Evolutionary conservation across 2,797 vertebrate species (phyloP).

Genomic region (Pseudotriccus pelzelni): DNA sequence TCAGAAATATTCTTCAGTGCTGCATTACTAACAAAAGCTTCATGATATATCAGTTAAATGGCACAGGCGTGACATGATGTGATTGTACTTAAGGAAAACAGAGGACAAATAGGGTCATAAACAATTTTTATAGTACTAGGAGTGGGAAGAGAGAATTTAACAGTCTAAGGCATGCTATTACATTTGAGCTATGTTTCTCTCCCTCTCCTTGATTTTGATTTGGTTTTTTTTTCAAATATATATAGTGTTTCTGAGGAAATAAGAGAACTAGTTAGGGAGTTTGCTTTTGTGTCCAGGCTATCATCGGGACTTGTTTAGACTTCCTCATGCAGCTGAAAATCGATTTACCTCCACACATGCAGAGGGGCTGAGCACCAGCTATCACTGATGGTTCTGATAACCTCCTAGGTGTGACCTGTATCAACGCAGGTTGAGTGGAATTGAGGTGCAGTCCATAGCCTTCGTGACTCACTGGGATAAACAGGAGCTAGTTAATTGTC

Average conservation of each 20-base stretch:
- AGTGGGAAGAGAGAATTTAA: not conserved
- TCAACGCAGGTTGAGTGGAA: not conserved
- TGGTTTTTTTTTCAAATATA: not conserved
- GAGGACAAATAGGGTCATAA: not conserved
- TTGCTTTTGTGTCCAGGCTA: not conserved
- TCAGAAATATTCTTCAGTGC: not conserved
- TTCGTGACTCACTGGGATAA: not conserved
- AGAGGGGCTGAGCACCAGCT: not conserved
- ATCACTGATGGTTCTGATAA: not conserved
- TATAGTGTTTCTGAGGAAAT: not conserved
- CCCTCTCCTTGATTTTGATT: not conserved
- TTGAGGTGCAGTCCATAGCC: not conserved
- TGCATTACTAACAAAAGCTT: not conserved
- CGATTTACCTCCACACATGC: not conserved
- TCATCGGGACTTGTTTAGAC: not conserved
- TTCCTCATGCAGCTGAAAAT: not conserved
- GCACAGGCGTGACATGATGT: not conserved
- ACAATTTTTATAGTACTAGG: not conserved
- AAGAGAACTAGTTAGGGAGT: not conserved
- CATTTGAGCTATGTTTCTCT: accelerated
- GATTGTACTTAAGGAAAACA: not conserved
- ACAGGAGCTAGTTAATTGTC: not conserved
- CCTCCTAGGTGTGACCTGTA: not conserved
- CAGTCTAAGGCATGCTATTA: not conserved
- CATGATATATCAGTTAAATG: not conserved